Conservation (phyloP, 2,797 vertebrate genomes). For the Eremophila alpestris region DNA sequence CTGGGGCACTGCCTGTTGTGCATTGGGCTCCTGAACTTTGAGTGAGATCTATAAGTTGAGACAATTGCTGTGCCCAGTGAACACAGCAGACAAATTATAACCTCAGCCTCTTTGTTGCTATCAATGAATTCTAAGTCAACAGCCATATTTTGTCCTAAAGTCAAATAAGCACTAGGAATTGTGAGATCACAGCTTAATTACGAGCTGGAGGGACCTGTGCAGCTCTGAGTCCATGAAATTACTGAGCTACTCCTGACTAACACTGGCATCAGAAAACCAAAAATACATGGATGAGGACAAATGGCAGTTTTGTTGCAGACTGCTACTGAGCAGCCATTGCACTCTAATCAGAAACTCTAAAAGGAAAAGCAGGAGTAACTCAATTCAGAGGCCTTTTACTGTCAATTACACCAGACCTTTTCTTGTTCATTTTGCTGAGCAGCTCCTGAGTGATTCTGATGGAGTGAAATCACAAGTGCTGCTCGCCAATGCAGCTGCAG, state of each 20-base stretch:
- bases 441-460: constrained; percentile 3
- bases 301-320: neutral
- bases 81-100: neutral
- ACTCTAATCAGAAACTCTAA: constrained; percentile 15
- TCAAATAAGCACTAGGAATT: neutral
- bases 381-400: constrained; percentile 40
- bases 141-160: neutral
- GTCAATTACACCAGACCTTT: constrained; percentile 54
- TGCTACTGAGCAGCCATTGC: constrained; percentile 10
- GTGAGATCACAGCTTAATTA: neutral
- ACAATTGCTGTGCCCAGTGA: neutral
- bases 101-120: neutral
- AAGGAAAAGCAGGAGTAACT: constrained; percentile 45
- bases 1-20: neutral
- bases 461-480: neutral
- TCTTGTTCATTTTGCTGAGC: constrained; percentile 34
- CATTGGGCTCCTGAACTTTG: neutral
- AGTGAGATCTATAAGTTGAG: neutral
- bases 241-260: neutral
- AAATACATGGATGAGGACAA: neutral
- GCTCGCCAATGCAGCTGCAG: neutral
- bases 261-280: neutral
- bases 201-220: neutral
- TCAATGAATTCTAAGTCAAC: neutral
- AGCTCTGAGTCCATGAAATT: neutral